Base-by-base conservation (phyloP, 1,140 invertebrate species). In the Leptopilina clavipes region DNA sequence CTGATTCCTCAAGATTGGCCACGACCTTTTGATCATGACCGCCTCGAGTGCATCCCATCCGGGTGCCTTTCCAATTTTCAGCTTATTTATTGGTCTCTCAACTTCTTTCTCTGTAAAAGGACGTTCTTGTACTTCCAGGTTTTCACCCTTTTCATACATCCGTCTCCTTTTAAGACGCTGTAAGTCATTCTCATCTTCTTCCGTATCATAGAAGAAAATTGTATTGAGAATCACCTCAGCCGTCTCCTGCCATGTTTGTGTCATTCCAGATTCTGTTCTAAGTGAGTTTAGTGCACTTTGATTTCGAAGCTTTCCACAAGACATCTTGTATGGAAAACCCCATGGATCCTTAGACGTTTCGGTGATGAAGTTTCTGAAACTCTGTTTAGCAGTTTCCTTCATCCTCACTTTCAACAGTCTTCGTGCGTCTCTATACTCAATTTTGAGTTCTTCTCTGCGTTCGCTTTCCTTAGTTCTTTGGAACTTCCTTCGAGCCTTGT, bases 41-140 rank as follows among this genome's bases (percentile, higher is more conserved):
- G 78, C 74, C 0, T 77, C 80, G 0, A 89, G 74, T 0, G 74
- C 74, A 48, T 89, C 89, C 0, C 79, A 45, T 0, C 88, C 86
- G 6, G 88, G 86, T 0, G 85, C 82, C 25, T 87, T 88, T 0
- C 75, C 17, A 44, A 3, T 44, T 44, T 44, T 44, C 43, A 44
- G 9, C 1, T 44, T 44, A 1, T 11, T 2, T 9, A 44, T 44
- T 10, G 9, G 1, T 44, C 9, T 44, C 5, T n/a, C 1, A n/a
- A 54, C n/a, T n/a, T 54, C 48, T n/a, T 11, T 1, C 6, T 17
- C 48, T 1, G 5, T 48, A 31, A 31, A 31, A 1, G 25, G 25
- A 5, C 25, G 1, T 31, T 31, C 25, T 31, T 31, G 25, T 31
- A 31, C 5, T 31, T 2, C 1, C 1, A 5, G 25, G 1, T 31